Evolutionary conservation across 2,113 vertebrate genomes (phyloP).

Genomic region (Phrynosoma platyrhinos): DNA sequence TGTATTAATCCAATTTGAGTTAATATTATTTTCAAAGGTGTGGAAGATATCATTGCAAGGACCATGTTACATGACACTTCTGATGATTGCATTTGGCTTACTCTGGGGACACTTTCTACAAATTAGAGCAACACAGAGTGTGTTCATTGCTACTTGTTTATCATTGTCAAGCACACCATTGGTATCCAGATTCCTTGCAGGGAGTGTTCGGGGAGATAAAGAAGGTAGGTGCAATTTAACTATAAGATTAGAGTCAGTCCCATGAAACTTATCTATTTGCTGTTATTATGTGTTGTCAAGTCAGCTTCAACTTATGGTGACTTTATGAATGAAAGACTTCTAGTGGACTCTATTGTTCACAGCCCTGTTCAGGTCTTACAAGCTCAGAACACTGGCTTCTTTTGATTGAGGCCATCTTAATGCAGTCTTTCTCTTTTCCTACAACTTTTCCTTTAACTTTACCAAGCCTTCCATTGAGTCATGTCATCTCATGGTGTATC

Average conservation of each 20-base stretch:
- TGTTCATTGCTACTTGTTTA: constrained; percentile 94
- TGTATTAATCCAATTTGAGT: constrained; percentile 12
- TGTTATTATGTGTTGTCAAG: no score
- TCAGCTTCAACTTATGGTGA: no score
- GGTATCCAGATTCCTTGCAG: constrained; percentile 92
- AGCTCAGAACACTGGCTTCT: no score
- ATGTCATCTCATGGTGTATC: no score
- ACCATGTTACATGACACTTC: constrained; percentile 88
- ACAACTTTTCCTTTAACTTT: no score
- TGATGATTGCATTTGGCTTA: constrained; percentile 92
- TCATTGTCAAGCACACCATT: constrained; percentile 96
- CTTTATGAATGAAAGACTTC: no score
- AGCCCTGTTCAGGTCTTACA: no score
- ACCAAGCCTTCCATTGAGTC: no score
- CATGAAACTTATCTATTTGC: background rate
- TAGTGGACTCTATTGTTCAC: no score
- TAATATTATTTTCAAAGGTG: constrained; percentile 81
- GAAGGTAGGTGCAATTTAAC: constrained; percentile 81
- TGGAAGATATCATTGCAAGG: constrained; percentile 96
- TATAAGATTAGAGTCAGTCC: background rate
- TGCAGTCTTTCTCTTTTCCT: no score
- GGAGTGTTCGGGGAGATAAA: constrained; percentile 87
- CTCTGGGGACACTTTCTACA: constrained; percentile 91
- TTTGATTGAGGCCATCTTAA: no score
- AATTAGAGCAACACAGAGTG: constrained; percentile 90